A percentile compares a stretch with the other conserved stretches of the same genome.
Conservation (phyloP, 2,113 vertebrate genomes). For the Xiphias gladius region DNA sequence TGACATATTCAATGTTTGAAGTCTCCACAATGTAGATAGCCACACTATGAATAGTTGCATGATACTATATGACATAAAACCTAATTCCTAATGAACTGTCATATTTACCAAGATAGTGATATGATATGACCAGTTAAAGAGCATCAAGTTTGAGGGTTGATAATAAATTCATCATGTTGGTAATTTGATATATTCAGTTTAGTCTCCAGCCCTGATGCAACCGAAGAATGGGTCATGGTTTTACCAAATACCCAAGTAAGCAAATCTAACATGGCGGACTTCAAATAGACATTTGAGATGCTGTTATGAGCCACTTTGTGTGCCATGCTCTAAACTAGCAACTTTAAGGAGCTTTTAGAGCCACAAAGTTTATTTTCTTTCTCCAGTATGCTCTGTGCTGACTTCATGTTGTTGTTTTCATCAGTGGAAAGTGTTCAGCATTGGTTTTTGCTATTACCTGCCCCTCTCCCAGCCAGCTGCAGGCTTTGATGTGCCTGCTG, state of each 20-base stretch:
- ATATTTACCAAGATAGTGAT: not conserved
- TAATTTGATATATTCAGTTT: not conserved
- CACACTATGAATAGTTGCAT: not conserved
- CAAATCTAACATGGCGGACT: not conserved
- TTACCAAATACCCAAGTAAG: not conserved
- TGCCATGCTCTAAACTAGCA: not conserved
- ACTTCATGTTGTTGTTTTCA: not conserved
- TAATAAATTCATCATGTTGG: not conserved
- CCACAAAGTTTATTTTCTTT: not conserved
- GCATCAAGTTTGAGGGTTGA: not conserved
- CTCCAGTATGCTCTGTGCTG: not conserved
- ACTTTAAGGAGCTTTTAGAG: not conserved
- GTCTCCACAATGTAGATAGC: no score
- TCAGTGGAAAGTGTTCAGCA: not conserved
- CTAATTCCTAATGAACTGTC: not conserved
- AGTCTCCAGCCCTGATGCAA: not conserved
- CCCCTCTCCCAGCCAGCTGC: conserved; percentile 3
- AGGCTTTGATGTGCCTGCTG: conserved; percentile 47
- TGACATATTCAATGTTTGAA: no score
- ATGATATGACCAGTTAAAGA: not conserved
- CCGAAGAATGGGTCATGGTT: not conserved
- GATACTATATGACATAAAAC: not conserved
- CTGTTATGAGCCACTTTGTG: not conserved
- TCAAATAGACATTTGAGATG: not conserved
- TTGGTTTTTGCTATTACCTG: not conserved